phyloP scores from a whole-genome alignment of 2,888 invertebrate genomes.

The Drosophila prolongata region DNA sequence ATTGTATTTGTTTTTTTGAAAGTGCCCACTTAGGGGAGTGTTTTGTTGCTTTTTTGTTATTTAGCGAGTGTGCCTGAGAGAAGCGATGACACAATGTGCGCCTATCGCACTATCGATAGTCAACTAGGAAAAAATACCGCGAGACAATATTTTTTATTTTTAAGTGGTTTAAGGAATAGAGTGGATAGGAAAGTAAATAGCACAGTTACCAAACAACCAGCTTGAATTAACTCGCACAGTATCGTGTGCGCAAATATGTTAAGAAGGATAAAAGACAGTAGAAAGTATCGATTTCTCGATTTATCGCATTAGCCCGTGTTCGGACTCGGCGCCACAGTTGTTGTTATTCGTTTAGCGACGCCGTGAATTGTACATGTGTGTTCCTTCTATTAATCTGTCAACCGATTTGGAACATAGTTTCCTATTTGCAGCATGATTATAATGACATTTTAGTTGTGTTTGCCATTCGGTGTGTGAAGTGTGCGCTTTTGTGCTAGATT shows the following conservation, averaged over 20 bases:
- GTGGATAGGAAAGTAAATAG: background rate
- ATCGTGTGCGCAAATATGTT: background rate
- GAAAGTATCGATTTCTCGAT: background rate
- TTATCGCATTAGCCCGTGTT: background rate
- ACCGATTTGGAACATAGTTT: background rate
- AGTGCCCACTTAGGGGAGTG: background rate
- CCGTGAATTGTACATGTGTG: conserved; percentile 5
- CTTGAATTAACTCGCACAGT: background rate
- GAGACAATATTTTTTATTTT: background rate
- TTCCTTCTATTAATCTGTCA: background rate
- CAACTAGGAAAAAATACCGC: background rate
- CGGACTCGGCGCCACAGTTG: conserved; percentile 7
- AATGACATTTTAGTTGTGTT: background rate
- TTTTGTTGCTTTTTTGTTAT: background rate
- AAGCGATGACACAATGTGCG: conserved; percentile 1
- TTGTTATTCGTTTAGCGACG: conserved; percentile 4
- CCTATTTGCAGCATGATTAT: background rate
- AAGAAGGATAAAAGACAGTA: background rate
- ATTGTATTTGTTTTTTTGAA: background rate
- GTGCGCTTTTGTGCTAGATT: background rate
- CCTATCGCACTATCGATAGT: conserved; percentile 1
- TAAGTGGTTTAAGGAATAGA: background rate
- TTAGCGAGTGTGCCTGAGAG: background rate
- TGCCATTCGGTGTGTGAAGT: background rate
- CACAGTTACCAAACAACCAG: too few relatives aligned